These are phyloP conservation scores for Philereme transversata DNA, from an alignment of 2,888 invertebrate genomes.

Conservation along the genomic window DNA sequence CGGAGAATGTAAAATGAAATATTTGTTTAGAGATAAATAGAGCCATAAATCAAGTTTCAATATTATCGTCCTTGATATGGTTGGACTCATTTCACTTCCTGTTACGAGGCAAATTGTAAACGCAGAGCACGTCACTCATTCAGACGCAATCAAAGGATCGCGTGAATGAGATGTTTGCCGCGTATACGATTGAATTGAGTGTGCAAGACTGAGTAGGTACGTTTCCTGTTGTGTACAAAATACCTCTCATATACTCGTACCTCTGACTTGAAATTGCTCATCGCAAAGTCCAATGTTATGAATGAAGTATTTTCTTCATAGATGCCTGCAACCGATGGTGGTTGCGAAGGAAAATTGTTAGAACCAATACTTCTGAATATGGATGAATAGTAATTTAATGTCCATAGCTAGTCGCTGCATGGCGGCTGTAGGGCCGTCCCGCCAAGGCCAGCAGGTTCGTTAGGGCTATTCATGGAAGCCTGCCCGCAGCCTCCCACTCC, in stretches of 20 bases:
- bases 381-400: conserved; percentile 33
- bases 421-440: conserved; percentile 59
- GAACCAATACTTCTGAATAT: conserved; percentile 23
- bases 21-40: conserved; percentile 42
- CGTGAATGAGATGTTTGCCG: conserved; percentile 78
- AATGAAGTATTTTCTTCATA: conserved; percentile 30
- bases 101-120: conserved; percentile 73
- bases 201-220: conserved; percentile 48
- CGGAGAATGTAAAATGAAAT: conserved; percentile 30
- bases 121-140: conserved; percentile 79
- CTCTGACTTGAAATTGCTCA: conserved; percentile 1
- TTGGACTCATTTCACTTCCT: conserved; percentile 78
- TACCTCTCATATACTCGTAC: conserved; percentile 14
- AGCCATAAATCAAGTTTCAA: conserved; percentile 62
- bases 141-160: conserved; percentile 77
- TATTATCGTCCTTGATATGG: conserved; percentile 74
- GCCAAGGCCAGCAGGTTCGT: conserved; percentile 81
- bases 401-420: conserved; percentile 39
- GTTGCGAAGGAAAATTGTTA: conserved; percentile 18
- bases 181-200: conserved; percentile 51
- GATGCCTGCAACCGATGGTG: conserved; percentile 19
- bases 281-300: conserved; percentile 1
- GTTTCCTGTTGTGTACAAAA: conserved; percentile 66
- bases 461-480: conserved; percentile 82
- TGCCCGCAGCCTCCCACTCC: conserved; percentile 61